phyloP scores from a whole-genome alignment of 2,888 invertebrate species.

The Ganaspis brasiliensis region DNA sequence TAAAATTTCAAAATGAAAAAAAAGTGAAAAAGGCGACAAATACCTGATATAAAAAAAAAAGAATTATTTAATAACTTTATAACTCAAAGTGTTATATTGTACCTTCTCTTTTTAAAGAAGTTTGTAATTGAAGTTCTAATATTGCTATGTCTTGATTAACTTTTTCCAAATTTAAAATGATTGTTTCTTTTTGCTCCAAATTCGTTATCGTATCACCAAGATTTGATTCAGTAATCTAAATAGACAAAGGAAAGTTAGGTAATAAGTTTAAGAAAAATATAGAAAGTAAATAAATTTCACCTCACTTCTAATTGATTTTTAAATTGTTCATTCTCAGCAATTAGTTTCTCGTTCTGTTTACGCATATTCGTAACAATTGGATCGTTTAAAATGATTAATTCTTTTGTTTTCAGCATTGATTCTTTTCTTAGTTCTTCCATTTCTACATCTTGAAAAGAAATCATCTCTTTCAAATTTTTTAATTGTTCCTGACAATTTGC shows the following conservation, averaged over 20 bases:
- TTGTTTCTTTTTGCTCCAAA: no score
- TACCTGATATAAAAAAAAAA: constrained; percentile 32
- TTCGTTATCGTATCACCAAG: constrained; percentile 76
- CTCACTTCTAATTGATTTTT: constrained; percentile 76
- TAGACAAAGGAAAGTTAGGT: constrained; percentile 42
- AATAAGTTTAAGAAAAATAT: background rate
- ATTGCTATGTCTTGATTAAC: constrained; percentile 74
- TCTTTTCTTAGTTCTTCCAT: no score
- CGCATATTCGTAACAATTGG: no score
- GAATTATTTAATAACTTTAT: no score
- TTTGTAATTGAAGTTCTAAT: constrained; percentile 77
- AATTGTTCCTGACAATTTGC: no score
- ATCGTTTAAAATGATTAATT: no score
- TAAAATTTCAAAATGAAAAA: no score
- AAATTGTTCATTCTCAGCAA: constrained; percentile 81
- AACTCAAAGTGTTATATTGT: no score
- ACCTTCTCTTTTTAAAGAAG: constrained; percentile 78
- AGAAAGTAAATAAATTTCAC: background rate
- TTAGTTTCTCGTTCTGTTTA: constrained; percentile 80
- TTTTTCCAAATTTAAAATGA: constrained; percentile 74
- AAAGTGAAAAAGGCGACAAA: background rate
- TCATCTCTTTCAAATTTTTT: no score
- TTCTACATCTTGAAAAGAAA: no score
- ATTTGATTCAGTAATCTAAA: constrained; percentile 73
- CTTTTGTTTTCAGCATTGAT: no score